Evolutionary conservation across 92 coral and sea anemone species (phyloP).

Genomic region (Diadumene lineata): DNA sequence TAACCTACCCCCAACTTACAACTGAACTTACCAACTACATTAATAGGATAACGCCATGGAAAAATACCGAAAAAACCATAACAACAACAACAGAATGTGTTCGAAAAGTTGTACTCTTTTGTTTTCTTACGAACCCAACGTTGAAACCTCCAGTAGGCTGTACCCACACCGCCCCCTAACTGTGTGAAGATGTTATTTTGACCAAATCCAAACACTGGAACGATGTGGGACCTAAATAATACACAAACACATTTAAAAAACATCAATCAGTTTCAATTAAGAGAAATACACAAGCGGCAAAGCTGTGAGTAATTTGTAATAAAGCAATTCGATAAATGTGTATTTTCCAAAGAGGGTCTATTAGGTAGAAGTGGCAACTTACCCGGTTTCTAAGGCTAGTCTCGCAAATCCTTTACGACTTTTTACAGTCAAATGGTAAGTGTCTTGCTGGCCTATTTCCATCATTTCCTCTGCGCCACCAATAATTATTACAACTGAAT

Average conservation of each 20-base stretch:
- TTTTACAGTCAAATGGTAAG: slow-evolving; percentile 67
- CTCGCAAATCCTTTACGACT: slow-evolving; percentile 84
- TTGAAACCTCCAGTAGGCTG: slow-evolving; percentile 14
- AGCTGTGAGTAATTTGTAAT: no score
- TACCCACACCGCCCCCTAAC: slow-evolving; percentile 30
- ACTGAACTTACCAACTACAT: slow-evolving; percentile 48
- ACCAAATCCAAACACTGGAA: slow-evolving; percentile 92
- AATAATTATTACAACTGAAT: slow-evolving; percentile 72
- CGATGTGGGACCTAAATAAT: slow-evolving; percentile 60
- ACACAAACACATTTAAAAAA: no score
- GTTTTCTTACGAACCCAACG: slow-evolving; percentile 30
- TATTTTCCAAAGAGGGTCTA: no score
- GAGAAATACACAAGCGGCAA: no score
- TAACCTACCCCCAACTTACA: no score
- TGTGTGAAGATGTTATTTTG: slow-evolving; percentile 69
- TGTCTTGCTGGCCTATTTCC: slow-evolving; percentile 51
- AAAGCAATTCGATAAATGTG: no score
- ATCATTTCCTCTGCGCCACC: slow-evolving; percentile 83
- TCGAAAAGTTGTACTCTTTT: slow-evolving; percentile 17
- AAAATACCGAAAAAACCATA: slow-evolving; percentile 17
- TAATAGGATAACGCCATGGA: slow-evolving; percentile 40
- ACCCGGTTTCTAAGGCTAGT: slow-evolving; percentile 93
- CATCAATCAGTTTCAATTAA: no score
- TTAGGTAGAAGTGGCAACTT: slow-evolving; percentile 1
- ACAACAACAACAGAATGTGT: slow-evolving; percentile 4